Evolutionary conservation across 1,140 invertebrate species (phyloP).

Genomic region (Cepaea nemoralis): DNA sequence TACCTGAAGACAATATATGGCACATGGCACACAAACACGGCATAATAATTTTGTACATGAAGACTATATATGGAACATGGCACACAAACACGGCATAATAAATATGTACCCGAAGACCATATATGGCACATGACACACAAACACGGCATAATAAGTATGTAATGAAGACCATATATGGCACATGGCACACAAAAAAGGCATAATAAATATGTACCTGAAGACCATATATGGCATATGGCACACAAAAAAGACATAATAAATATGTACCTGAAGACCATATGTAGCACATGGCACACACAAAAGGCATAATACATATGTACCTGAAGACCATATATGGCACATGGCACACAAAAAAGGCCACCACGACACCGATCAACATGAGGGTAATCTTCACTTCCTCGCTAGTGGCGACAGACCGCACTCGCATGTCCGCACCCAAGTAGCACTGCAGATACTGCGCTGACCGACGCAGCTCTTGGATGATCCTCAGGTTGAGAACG

Average conservation of each 20-base stretch:
- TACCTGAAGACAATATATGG: too few species aligned
- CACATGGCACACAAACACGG: too few species aligned
- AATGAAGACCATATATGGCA: neutral
- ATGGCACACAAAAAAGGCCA: conserved; percentile 82
- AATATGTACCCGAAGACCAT: conserved; percentile 45
- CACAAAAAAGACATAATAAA: too few species aligned
- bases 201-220: too few species aligned
- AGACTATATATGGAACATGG: too few species aligned
- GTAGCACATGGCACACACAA: too few species aligned
- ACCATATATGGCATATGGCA: too few species aligned
- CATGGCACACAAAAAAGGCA: neutral
- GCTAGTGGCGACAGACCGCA: conserved; percentile 74
- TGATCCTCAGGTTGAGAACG: conserved; percentile 81
- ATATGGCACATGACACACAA: conserved; percentile 75
- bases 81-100: too few species aligned
- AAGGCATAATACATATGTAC: too few species aligned
- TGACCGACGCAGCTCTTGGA: conserved; percentile 76
- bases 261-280: too few species aligned
- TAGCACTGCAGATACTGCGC: conserved; percentile 65
- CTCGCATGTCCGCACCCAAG: conserved; percentile 50
- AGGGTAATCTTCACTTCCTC: conserved; percentile 80
- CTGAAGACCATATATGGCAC: conserved; percentile 72
- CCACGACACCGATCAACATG: conserved; percentile 81
- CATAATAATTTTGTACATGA: too few species aligned
- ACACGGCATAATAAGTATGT: neutral